phyloP scores from a whole-genome alignment of 2,797 vertebrate species.

The Novumbra hubbsi region DNA sequence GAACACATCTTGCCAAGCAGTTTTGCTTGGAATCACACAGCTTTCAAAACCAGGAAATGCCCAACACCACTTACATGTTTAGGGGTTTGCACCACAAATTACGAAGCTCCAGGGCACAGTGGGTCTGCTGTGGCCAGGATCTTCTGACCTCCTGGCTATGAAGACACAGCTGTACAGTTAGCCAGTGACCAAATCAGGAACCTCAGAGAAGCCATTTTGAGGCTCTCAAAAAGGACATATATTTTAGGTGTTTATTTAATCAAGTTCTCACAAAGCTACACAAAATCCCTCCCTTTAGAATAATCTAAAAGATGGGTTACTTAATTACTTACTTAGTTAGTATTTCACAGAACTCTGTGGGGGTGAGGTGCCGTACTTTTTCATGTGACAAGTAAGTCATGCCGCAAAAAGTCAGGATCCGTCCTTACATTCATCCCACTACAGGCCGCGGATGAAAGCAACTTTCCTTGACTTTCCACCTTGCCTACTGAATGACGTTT shows the following conservation, averaged over 20 bases:
- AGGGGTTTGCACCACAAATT: no score
- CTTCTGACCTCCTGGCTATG: no score
- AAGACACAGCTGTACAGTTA: no score
- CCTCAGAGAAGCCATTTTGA: not conserved
- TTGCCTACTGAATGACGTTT: not conserved
- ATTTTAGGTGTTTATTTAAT: not conserved
- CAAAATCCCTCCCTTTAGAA: not conserved
- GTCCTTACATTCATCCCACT: not conserved
- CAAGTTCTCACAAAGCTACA: not conserved
- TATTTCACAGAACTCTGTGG: not conserved
- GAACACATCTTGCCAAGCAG: no score
- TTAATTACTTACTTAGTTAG: not conserved
- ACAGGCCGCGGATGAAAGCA: not conserved
- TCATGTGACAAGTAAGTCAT: not conserved
- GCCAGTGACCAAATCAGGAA: no score
- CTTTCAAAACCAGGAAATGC: no score
- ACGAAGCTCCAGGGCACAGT: no score
- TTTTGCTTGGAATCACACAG: no score
- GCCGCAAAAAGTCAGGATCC: not conserved
- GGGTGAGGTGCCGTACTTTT: not conserved
- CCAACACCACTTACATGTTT: no score
- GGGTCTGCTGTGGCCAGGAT: no score
- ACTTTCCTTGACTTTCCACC: not conserved
- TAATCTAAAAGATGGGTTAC: not conserved
- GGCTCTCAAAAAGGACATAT: not conserved